Evolutionary conservation across 2,113 vertebrate species (phyloP).

Genomic region (Anthoscopus minutus): DNA sequence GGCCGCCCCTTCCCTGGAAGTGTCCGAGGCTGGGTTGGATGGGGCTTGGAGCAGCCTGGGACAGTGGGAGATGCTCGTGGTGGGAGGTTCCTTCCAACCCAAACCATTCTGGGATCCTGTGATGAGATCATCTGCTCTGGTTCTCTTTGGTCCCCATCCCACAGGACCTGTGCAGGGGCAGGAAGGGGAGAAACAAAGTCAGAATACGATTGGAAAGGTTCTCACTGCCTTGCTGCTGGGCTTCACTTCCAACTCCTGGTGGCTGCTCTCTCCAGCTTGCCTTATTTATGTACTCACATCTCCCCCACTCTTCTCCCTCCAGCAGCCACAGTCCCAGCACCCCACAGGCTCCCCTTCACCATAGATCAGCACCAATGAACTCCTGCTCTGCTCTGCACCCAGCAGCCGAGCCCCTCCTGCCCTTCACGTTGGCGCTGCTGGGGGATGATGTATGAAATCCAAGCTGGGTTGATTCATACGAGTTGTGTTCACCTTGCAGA

Average conservation of each 20-base stretch:
- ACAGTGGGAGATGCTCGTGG: neutral
- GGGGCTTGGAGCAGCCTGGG: neutral
- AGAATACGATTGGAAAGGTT: neutral
- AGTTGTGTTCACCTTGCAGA: constrained; percentile 27
- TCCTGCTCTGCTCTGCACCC: neutral
- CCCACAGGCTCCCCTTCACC: neutral
- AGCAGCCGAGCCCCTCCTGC: neutral
- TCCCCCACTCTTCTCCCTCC: neutral
- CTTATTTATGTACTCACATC: neutral
- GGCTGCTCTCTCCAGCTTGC: neutral
- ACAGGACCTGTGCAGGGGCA: neutral
- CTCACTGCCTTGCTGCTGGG: neutral
- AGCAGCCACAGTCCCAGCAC: neutral
- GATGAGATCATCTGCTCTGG: neutral
- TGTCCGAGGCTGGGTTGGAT: neutral
- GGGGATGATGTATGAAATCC: constrained; percentile 25
- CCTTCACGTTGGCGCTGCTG: neutral
- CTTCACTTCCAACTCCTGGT: neutral
- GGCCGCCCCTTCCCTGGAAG: neutral
- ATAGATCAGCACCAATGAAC: neutral
- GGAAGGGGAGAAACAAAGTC: neutral
- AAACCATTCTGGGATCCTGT: neutral
- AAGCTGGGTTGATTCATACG: neutral
- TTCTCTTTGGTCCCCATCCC: neutral
- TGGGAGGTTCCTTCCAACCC: neutral